These are phyloP conservation scores for Megathymus violae DNA, from an alignment of 1,140 invertebrate species.

Conservation along the genomic window DNA sequence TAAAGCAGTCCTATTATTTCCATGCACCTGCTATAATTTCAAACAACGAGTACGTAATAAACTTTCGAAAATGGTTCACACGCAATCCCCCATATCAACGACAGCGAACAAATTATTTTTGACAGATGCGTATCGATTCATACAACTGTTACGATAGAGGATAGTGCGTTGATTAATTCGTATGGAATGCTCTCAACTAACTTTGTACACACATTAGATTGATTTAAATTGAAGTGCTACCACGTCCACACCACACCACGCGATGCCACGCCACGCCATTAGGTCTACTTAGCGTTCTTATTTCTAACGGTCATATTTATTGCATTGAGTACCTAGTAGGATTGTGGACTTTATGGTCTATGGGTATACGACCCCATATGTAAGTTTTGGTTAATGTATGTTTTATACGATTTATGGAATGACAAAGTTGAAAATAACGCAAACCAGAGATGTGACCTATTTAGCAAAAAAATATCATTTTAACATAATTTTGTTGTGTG, in stretches of 20 bases:
- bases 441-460: too few species aligned
- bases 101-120: neutral
- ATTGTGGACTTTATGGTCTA: too few species aligned
- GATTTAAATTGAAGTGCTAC: constrained; percentile 36
- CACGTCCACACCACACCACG: neutral
- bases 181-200: constrained; percentile 25
- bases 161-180: constrained; percentile 24
- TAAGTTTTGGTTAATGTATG: too few species aligned
- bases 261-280: neutral
- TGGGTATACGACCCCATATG: too few species aligned
- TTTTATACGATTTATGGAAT: too few species aligned
- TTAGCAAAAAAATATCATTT: too few species aligned
- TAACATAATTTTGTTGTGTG: too few species aligned
- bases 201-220: constrained; percentile 25
- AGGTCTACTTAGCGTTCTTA: constrained; percentile 4
- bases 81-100: neutral
- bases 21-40: neutral
- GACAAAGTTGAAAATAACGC: too few species aligned
- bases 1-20: neutral
- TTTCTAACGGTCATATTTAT: too few species aligned
- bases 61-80: too few species aligned
- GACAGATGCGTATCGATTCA: neutral
- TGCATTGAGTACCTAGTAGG: too few species aligned
- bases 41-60: neutral
- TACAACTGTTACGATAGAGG: constrained; percentile 5